Conservation (phyloP, 2,797 vertebrate genomes). For the Gambusia yucatana region DNA sequence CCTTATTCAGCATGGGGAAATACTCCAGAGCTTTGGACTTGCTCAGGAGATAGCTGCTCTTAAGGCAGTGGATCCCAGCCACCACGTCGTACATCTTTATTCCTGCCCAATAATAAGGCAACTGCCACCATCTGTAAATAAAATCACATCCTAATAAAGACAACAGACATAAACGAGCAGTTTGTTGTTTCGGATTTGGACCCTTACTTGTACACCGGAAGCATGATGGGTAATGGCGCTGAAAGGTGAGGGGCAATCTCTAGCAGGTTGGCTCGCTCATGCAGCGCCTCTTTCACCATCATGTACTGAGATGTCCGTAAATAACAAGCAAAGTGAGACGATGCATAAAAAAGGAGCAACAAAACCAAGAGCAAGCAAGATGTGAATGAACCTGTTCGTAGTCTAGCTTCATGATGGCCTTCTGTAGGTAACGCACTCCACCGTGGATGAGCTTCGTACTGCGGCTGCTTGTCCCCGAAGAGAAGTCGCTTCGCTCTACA, state of each 20-base stretch:
- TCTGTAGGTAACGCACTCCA: constrained; percentile 98
- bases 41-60: constrained; percentile 93
- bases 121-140: constrained; percentile 92
- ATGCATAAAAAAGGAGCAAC: background rate
- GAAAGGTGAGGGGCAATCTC: constrained; percentile 96
- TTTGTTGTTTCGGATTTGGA: background rate
- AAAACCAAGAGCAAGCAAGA: fast-evolving
- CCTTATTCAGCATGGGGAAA: constrained; percentile 96
- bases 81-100: constrained; percentile 97
- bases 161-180: background rate
- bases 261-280: constrained; percentile 93
- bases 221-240: constrained; percentile 94
- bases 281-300: constrained; percentile 97
- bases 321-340: background rate
- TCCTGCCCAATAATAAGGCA: constrained; percentile 97
- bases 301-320: constrained; percentile 83
- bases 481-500: constrained; percentile 95
- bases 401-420: constrained; percentile 96
- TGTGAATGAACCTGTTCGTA: constrained; percentile 88
- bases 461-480: constrained; percentile 96
- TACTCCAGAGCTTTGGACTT: constrained; percentile 92
- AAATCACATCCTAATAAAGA: background rate
- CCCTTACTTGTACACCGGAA: constrained; percentile 96
- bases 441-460: constrained; percentile 98
- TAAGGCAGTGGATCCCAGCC: constrained; percentile 91